Evolutionary conservation across 2,113 vertebrate species (phyloP).

Genomic region (Nothoprocta perdicaria): DNA sequence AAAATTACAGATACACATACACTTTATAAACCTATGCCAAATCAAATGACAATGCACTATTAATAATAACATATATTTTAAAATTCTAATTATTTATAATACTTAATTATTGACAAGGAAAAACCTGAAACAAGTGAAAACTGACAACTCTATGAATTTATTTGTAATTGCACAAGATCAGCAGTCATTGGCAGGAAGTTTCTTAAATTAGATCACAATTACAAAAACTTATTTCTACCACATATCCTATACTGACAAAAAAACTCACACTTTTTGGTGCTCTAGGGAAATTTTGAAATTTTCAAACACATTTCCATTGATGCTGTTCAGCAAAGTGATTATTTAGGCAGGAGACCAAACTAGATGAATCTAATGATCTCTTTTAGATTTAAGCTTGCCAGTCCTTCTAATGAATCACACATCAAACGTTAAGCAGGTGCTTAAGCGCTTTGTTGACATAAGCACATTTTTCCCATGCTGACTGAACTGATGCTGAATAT

Average conservation of each 20-base stretch:
- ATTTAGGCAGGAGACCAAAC: neutral
- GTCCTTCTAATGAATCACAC: neutral
- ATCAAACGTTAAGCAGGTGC: neutral
- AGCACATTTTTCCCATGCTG: neutral
- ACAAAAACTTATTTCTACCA: neutral
- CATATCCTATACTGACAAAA: neutral
- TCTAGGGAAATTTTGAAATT: neutral
- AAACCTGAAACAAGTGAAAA: constrained; percentile 9
- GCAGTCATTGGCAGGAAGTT: neutral
- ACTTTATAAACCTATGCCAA: neutral
- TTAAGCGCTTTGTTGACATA: neutral
- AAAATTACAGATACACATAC: neutral
- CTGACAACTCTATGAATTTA: neutral
- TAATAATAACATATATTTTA: neutral
- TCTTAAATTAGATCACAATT: neutral
- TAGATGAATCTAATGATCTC: neutral
- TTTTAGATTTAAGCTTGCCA: neutral
- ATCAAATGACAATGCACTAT: neutral
- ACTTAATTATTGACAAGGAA: neutral
- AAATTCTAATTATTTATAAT: neutral
- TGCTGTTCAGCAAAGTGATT: neutral
- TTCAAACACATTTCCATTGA: neutral
- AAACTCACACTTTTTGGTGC: neutral
- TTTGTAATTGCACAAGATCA: neutral
- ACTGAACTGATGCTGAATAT: neutral